Evolutionary conservation across 2,113 vertebrate genomes (phyloP), one percentile per base, ranked within the genome.

Genomic region (Indri indri): DNA sequence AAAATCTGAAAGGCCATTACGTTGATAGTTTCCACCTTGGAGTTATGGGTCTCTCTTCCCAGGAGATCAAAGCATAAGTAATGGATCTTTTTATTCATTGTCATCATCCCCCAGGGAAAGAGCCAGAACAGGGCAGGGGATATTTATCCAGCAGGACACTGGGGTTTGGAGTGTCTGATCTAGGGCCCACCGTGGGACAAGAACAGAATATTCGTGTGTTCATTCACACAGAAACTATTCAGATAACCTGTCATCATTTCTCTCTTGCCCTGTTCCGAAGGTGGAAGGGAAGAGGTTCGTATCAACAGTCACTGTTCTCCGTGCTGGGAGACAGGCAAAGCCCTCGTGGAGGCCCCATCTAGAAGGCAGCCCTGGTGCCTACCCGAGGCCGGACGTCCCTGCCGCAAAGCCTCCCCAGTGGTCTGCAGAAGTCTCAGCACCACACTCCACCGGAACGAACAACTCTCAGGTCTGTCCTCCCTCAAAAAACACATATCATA

Each of bases 11-110:
- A 32, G 68, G 80, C 7, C 22, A 74, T 76, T 59, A 65, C 73
- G 87, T 93, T 71, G 73, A 90, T 85, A 82, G 65, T 91, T 95
- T 93, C 79, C n/a, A 20, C 70, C 57, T 88, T 71, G 37, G 16
- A 83, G 37, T 93, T 70, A 79, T 52, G 84, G n/a, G 77, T 90
- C 63, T 85, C 79, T 93, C 80, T 85, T 80, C 54, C 73, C 73
- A 68, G 77, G 66, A 88, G 77, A 90, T 68, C 45, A 82, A 90
- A 79, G 61, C 52, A 57, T 61, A 61, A 65, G 32, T 8, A 68
- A 91, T 20, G 16, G 81, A 74, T 83, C 45, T 77, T 88, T 42
- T 27, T 40, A 74, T 45, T 84, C 61, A 50, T 23, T 61, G 9
- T 54, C n/a, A 30, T 85, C 52, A 45, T 47, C 32, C 47, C 65